Base-by-base conservation (phyloP, 2,113 vertebrate genomes). In the Ailuropoda melanoleuca region DNA sequence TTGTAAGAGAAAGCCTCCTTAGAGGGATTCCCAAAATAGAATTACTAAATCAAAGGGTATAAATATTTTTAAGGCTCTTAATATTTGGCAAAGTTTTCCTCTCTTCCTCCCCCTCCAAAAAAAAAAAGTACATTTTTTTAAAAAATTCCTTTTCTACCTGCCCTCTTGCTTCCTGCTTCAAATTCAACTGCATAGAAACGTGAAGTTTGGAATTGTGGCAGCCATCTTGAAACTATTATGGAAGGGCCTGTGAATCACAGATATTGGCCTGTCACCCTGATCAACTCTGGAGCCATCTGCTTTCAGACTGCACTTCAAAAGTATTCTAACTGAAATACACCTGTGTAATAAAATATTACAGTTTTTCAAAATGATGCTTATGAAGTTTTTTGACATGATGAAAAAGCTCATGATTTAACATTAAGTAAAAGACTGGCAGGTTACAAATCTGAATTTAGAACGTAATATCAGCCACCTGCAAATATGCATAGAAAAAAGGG, bases 41-140 rank as follows among this genome's bases (percentile, higher is more conserved):
- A 82, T 84, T 64, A 93, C 8, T 91, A 66, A 93, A 39, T 84
- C 37, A 93, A 94, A 95, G 17, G 31, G 10, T 72, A 24, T 95
- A 94, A 90, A 83, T 84, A 83, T 90, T 77, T 68, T 68, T 37
- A 21, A 77, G 21, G 31, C 66, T 90, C 34, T 70, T 87, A 74
- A 53, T 56, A 89, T 12, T 89, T 84, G 14, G 29, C 21, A 93
- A 87, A 89, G 53, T 66, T 90, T 89, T 90, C 26, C 29, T 88
- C 43, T 34, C 18, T 53, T 3, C 9, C 3, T 37, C 4, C 55
- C 2, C 11, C 5, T 12, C 46, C 5, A 43, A 43, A 29, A 64
- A 43, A 92, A 90, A 83, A 55, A 62, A 31, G 24, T 6, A 50
- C 43, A 46, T 62, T 82, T 39, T 90, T 39, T 34, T 26, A 15